A percentile compares a stretch with the other conserved stretches of the same genome.
Conservation (phyloP, 2,113 vertebrate genomes). For the Tachuris rubrigastra region DNA sequence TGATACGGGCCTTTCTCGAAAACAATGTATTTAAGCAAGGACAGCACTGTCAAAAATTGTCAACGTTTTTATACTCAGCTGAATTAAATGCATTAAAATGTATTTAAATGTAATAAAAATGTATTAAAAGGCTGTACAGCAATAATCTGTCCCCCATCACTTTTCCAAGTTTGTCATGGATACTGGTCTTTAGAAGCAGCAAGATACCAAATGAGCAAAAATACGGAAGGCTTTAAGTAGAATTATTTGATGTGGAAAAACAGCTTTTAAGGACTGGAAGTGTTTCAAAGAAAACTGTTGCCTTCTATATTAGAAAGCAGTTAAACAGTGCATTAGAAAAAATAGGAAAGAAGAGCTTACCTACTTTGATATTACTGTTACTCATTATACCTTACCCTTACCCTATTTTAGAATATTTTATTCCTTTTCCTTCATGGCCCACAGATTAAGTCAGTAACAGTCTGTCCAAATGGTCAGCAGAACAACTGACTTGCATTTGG, state of each 20-base stretch:
- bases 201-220: neutral
- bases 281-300: neutral
- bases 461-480: neutral
- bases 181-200: neutral
- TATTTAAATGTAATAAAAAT: neutral
- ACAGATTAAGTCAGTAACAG: neutral
- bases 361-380: neutral
- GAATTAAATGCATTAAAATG: neutral
- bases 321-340: neutral
- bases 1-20: neutral
- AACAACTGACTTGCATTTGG: neutral
- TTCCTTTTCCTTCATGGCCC: neutral
- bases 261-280: neutral
- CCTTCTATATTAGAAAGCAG: neutral
- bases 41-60: neutral
- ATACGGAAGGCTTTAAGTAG: neutral
- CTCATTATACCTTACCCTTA: neutral
- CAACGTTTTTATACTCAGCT: neutral
- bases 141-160: neutral
- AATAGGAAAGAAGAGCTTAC: neutral
- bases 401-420: neutral
- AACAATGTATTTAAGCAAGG: neutral
- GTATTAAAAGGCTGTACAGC: neutral
- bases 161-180: neutral
- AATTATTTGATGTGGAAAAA: neutral